A percentile compares a stretch with the other conserved stretches of the same genome.
Conservation (phyloP, 1,140 invertebrate genomes). For the Patella vulgata region DNA sequence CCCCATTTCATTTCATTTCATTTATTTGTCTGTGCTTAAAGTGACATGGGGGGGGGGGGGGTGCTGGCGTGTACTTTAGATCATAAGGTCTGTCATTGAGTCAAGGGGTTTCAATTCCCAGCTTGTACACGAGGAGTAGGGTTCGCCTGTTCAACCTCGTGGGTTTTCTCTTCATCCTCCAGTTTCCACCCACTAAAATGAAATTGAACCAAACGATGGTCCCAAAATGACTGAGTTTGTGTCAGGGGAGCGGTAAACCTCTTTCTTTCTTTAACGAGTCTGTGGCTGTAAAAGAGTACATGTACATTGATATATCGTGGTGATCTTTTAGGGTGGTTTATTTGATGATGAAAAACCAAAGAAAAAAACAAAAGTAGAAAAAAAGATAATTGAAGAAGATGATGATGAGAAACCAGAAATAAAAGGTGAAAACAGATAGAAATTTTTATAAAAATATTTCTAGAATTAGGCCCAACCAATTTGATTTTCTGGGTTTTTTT, state of each 20-base stretch:
- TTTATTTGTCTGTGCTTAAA: too few species aligned
- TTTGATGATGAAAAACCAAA: slow-evolving; percentile 30
- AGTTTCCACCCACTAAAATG: not conserved
- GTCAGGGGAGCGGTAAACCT: too few species aligned
- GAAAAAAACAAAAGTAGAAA: slow-evolving; percentile 4
- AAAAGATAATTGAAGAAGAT: slow-evolving; percentile 7
- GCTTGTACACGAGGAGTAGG: too few species aligned
- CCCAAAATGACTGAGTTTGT: not conserved
- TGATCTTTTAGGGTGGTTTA: slow-evolving; percentile 38
- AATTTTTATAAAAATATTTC: not conserved
- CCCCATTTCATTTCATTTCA: too few species aligned
- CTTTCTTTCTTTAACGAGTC: too few species aligned
- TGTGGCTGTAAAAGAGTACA: too few species aligned
- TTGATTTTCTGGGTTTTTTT: not conserved
- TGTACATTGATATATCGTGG: not conserved
- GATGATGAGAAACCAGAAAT: slow-evolving; percentile 11
- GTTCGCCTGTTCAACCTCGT: too few species aligned
- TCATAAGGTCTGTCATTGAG: too few species aligned
- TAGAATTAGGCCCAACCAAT: not conserved
- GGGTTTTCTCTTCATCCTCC: not conserved
- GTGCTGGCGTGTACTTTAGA: too few species aligned
- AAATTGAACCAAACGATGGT: not conserved
- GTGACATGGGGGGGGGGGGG: too few species aligned
- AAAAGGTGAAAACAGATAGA: not conserved
- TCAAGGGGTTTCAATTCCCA: too few species aligned